A percentile compares a stretch with the other conserved stretches of the same genome.
Evolutionary conservation across 2,113 vertebrate species (phyloP).

Genomic region (Takifugu bimaculatus): DNA sequence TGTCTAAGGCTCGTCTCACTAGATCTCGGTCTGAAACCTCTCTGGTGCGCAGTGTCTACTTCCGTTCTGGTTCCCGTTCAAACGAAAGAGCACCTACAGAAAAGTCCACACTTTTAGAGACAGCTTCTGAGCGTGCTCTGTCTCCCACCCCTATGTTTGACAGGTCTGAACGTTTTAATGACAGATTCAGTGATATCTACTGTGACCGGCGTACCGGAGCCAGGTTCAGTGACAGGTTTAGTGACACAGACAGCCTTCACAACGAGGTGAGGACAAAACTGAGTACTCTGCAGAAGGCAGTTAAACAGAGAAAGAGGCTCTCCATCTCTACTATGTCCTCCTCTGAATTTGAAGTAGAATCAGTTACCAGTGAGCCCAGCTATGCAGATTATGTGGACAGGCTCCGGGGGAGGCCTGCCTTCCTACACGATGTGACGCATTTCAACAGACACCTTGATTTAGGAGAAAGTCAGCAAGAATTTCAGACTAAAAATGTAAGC

Average conservation of each 20-base stretch:
- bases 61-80: slow-evolving; percentile 69
- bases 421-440: slow-evolving; percentile 60
- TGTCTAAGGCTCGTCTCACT: slow-evolving; percentile 66
- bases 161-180: slow-evolving; percentile 70
- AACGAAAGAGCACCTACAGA: slow-evolving; percentile 58
- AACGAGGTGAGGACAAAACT: slow-evolving; percentile 88
- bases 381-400: slow-evolving; percentile 69
- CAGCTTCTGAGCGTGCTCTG: slow-evolving; percentile 71
- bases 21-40: slow-evolving; percentile 60
- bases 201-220: slow-evolving; percentile 68
- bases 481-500: slow-evolving; percentile 50
- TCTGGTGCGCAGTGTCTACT: slow-evolving; percentile 82
- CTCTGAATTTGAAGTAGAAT: slow-evolving; percentile 76
- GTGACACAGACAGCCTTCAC: slow-evolving; percentile 82
- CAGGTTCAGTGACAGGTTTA: slow-evolving; percentile 76
- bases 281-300: slow-evolving; percentile 80
- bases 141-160: slow-evolving; percentile 71
- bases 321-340: slow-evolving; percentile 75
- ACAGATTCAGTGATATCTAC: slow-evolving; percentile 78
- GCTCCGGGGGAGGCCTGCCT: slow-evolving; percentile 60
- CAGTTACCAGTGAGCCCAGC: slow-evolving; percentile 71
- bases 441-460: slow-evolving; percentile 46
- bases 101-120: slow-evolving; percentile 61
- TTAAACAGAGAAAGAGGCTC: slow-evolving; percentile 80
- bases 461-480: slow-evolving; percentile 43